A percentile compares a stretch with the other conserved stretches of the same genome.
Conservation (phyloP, 2,888 invertebrate genomes). For the Noctua comes region DNA sequence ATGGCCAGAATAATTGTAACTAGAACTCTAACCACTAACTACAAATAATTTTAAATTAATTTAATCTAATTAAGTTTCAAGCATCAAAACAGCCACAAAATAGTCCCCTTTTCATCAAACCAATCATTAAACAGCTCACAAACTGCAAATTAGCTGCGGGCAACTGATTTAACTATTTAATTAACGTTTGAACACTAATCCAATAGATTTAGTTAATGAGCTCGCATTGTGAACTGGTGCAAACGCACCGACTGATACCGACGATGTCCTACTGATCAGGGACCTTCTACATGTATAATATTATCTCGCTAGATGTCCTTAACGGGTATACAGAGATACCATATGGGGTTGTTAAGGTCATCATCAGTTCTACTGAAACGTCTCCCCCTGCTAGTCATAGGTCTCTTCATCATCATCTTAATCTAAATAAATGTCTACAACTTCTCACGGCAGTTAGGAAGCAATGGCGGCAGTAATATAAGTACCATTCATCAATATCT, state of each 20-base stretch:
- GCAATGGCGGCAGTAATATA: conserved; percentile 7
- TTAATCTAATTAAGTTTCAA: not conserved
- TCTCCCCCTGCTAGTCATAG: no score
- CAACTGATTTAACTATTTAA: conserved; percentile 25
- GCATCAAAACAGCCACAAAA: not conserved
- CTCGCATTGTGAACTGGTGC: conserved; percentile 9
- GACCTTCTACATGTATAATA: not conserved
- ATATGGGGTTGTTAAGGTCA: no score
- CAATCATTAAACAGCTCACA: conserved; percentile 1
- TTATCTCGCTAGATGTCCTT: not conserved
- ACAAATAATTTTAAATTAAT: not conserved
- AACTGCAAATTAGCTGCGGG: conserved; percentile 6
- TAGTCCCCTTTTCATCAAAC: conserved; percentile 3
- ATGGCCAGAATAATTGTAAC: not conserved
- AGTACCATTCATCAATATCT: conserved; percentile 56
- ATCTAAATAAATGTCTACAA: conserved; percentile 20
- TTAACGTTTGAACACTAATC: conserved; percentile 33
- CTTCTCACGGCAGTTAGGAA: conserved; percentile 36
- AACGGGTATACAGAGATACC: no score
- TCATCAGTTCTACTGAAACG: no score
- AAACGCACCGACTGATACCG: not conserved
- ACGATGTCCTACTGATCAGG: not conserved
- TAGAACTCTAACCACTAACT: not conserved
- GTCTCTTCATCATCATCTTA: not conserved
- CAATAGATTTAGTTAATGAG: conserved; percentile 21